Base-by-base conservation (phyloP, 1,140 invertebrate genomes). In the Pectinophora gossypiella region DNA sequence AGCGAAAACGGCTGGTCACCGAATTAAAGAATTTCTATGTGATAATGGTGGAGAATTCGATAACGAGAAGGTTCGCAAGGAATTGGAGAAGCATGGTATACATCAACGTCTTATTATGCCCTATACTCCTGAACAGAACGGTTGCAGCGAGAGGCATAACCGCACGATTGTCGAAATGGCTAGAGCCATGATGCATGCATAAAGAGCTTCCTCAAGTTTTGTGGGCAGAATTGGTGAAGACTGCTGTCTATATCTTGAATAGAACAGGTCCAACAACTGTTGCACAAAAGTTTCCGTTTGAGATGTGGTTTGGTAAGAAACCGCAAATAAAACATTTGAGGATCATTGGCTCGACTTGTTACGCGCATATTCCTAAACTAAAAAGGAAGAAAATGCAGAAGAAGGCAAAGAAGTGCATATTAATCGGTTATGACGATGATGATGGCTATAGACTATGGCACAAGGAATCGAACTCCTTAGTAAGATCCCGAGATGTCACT, bases 41-140 rank as follows among this genome's bases (percentile, higher is more conserved):
- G 59, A 63, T 40, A 81, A 82, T 54, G 64, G 69, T 1, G 51
- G 57, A 35, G 66, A 79, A 44, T 74, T 77, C 10, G 22, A 23
- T 10, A 23, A 23, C 10, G 22, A 23, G 10, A 10, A 4, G 22
- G 22, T n/a, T 23, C 22, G 44, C 42, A 52, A 56, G 59, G 65
- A 19, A 59, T 72, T 9, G 48, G 51, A 54, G n/a, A 54, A 3
- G 60, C 22, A 52, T 32, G 63, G 68, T 13, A 61, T 76, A 27
- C 68, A 32, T 20, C 64, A 79, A 44, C 57, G 56, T 46, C 18
- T 72, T n/a, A 76, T 59, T 18, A 60, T 59, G 4, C 63, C 68
- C 9, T 77, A 74, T 44, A 79, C 63, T 12, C 70, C 70, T 16
- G 54, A 76, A 36, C 71, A 76, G 50, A 81, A 77, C 65, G 68